These are phyloP conservation scores for Alcedo atthis DNA, from an alignment of 2,797 vertebrate species.

Conservation along the genomic window DNA sequence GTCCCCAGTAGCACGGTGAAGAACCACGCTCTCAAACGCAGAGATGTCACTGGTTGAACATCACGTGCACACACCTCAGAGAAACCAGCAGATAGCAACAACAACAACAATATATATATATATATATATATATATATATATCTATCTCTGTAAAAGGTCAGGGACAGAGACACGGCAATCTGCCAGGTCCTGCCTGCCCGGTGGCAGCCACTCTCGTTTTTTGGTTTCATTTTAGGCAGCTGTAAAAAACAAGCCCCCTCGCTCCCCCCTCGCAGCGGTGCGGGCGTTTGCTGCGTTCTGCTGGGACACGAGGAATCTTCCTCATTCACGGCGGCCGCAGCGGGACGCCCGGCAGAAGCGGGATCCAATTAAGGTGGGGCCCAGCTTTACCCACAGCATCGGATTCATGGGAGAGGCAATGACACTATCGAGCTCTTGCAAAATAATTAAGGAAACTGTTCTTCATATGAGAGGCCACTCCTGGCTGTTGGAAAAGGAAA, in stretches of 20 bases:
- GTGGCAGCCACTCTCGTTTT: background rate
- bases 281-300: background rate
- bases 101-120: background rate
- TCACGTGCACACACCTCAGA: rapidly evolving
- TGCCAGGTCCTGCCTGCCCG: background rate
- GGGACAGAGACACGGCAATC: background rate
- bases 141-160: background rate
- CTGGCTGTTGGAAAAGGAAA: background rate
- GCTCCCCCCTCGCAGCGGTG: background rate
- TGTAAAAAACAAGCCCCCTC: background rate
- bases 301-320: background rate
- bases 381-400: background rate
- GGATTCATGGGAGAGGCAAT: background rate
- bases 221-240: background rate
- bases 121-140: too few species aligned
- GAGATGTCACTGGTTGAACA: background rate
- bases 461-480: background rate
- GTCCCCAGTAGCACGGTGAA: rapidly evolving
- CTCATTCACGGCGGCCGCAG: background rate
- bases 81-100: background rate
- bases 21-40: background rate
- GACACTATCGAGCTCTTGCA: background rate
- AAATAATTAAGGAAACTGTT: background rate
- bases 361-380: slow-evolving; percentile 10
- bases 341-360: background rate